phyloP scores from a whole-genome alignment of 2,888 invertebrate genomes.

The Hyppa rectilinea region DNA sequence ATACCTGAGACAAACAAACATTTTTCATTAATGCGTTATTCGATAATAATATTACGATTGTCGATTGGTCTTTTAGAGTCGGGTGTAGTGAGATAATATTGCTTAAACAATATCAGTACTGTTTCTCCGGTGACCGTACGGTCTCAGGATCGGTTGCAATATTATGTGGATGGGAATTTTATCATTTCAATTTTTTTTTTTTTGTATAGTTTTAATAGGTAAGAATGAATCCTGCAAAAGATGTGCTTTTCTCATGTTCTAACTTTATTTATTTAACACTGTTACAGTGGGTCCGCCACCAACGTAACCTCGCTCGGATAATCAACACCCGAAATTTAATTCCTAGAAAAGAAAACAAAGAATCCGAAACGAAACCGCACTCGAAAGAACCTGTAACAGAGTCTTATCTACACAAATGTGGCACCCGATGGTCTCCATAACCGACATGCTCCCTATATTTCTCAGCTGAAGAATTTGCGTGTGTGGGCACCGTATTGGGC shows the following conservation, averaged over 20 bases:
- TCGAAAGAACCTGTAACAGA: neutral
- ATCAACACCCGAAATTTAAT: neutral
- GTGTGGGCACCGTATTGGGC: neutral
- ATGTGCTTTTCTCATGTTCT: neutral
- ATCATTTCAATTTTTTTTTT: neutral
- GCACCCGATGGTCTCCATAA: neutral
- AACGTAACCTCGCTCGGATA: neutral
- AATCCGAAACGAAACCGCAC: neutral
- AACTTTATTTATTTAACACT: neutral
- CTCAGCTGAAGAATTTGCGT: neutral
- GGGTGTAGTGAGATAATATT: neutral
- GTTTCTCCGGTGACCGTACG: too few relatives aligned
- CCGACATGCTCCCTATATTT: neutral
- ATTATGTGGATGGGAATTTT: neutral
- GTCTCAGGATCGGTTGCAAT: neutral
- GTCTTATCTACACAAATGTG: neutral
- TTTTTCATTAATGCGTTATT: slow-evolving; percentile 12
- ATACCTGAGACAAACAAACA: slow-evolving; percentile 82
- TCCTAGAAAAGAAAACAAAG: neutral
- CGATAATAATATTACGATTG: neutral
- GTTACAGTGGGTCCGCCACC: too few relatives aligned
- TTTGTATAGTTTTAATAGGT: neutral
- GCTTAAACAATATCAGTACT: neutral
- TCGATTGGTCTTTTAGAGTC: too few relatives aligned
- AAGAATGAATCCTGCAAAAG: neutral